Conservation (phyloP, 2,797 vertebrate genomes). For the Danio kyathit region DNA sequence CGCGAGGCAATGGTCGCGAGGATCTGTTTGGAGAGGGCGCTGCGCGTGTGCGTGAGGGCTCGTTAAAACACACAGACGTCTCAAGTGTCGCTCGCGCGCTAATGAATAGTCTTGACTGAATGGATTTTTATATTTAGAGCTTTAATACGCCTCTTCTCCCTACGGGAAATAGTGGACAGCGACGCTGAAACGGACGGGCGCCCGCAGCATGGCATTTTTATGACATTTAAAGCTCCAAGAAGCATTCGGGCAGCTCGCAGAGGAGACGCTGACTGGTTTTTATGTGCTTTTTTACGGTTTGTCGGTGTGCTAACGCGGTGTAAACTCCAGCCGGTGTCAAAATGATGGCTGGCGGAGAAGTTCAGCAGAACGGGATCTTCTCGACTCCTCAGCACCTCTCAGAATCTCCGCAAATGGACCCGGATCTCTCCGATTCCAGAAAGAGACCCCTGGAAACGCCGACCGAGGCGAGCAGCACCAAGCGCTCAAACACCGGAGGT, state of each 20-base stretch:
- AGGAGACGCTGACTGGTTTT: constrained; percentile 65
- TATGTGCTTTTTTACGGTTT: constrained; percentile 47
- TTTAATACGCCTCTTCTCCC: constrained; percentile 55
- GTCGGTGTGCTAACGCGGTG: constrained; percentile 62
- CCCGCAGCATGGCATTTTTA: constrained; percentile 63
- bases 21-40: constrained; percentile 29
- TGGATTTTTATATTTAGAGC: constrained; percentile 74
- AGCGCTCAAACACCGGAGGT: constrained; percentile 91
- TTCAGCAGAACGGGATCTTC: constrained; percentile 88
- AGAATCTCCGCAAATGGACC: constrained; percentile 84
- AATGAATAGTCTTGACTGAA: constrained; percentile 72
- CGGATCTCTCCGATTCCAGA: constrained; percentile 86
- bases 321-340: constrained; percentile 70
- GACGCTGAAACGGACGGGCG: constrained; percentile 49
- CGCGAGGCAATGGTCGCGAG: constrained; percentile 15
- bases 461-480: constrained; percentile 88
- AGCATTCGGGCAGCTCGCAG: constrained; percentile 3
- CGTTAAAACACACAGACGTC: constrained; percentile 52
- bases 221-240: constrained; percentile 19
- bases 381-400: constrained; percentile 77
- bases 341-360: constrained; percentile 86
- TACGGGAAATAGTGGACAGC: constrained; percentile 55
- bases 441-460: constrained; percentile 90
- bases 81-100: constrained; percentile 67
- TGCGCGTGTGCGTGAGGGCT: constrained; percentile 38